Conservation (phyloP, 2,113 vertebrate genomes). For the Collichthys lucidus region DNA sequence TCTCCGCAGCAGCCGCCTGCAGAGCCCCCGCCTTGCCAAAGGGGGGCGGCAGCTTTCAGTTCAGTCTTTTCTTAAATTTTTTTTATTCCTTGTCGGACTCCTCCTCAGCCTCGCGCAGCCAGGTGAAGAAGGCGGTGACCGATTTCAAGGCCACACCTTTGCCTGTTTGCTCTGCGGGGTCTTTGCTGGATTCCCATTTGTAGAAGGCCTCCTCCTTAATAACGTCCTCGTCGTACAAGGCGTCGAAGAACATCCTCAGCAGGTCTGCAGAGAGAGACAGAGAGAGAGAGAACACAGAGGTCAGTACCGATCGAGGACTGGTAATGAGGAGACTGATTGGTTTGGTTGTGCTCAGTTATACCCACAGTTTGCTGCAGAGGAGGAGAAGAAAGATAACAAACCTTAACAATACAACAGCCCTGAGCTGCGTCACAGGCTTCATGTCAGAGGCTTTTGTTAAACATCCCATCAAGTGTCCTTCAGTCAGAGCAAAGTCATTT, state of each 20-base stretch:
- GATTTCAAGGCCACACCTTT: slow-evolving; percentile 98
- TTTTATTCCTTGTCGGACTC: slow-evolving; percentile 94
- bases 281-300: slow-evolving; percentile 18
- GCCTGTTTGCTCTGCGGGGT: slow-evolving; percentile 93
- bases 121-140: slow-evolving; percentile 96
- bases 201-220: slow-evolving; percentile 98
- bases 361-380: neutral
- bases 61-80: slow-evolving; percentile 46
- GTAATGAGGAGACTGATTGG: neutral
- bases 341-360: neutral
- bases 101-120: slow-evolving; percentile 94
- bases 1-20: slow-evolving; percentile 56
- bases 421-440: neutral
- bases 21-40: slow-evolving; percentile 42
- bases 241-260: slow-evolving; percentile 95
- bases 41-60: slow-evolving; percentile 43
- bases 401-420: too few species aligned
- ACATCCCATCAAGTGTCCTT: neutral
- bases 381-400: neutral
- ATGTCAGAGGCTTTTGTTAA: too few species aligned
- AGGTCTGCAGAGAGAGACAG: slow-evolving; percentile 84
- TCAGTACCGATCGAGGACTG: neutral
- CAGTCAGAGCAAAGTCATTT: neutral
- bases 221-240: slow-evolving; percentile 95
- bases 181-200: slow-evolving; percentile 98